Evolutionary conservation across 2,113 vertebrate species (phyloP).

Genomic region (Caranx melampygus): DNA sequence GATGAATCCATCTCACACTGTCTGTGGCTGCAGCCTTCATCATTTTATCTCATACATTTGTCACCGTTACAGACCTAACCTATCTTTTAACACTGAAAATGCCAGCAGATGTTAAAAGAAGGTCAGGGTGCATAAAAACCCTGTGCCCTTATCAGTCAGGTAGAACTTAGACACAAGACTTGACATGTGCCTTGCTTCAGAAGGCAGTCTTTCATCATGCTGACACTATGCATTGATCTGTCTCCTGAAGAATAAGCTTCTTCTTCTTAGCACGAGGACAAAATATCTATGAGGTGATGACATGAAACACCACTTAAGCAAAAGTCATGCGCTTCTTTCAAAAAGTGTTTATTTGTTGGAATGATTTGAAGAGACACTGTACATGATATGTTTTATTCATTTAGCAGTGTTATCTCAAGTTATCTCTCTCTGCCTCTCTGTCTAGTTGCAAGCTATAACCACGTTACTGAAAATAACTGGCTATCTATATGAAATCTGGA

Average conservation of each 20-base stretch:
- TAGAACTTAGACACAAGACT: background rate
- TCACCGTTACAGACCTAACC: background rate
- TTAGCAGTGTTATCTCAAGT: no score
- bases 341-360: no score
- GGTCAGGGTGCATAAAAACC: background rate
- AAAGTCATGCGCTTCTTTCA: background rate
- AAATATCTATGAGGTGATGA: background rate
- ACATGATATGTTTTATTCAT: no score
- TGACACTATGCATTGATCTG: background rate
- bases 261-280: background rate
- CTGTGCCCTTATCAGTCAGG: background rate
- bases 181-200: background rate
- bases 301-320: background rate
- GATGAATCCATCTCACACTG: background rate
- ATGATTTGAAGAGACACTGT: no score
- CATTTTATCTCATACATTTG: background rate
- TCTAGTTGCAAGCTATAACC: no score
- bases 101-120: background rate
- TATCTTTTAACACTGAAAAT: background rate
- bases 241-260: background rate
- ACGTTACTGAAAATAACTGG: no score
- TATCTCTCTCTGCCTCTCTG: no score
- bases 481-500: no score
- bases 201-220: background rate
- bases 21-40: background rate